Percentiles rank a stretch among this genome's conserved stretches.
phyloP scores from a whole-genome alignment of 1,140 invertebrate species.

The Meloidogyne floridensis region DNA sequence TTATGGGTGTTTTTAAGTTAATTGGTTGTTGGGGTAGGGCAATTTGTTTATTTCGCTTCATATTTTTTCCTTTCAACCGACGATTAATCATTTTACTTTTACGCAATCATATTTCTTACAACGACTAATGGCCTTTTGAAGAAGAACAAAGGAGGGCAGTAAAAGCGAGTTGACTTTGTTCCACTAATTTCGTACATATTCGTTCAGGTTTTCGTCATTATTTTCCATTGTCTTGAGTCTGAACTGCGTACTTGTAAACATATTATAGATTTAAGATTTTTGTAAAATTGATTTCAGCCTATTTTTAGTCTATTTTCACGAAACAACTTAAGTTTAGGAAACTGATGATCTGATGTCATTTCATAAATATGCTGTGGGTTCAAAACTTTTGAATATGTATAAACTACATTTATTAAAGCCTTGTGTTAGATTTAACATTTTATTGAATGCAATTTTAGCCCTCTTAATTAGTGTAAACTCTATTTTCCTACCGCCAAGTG shows the following conservation, averaged over 20 bases:
- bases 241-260: too few relatives aligned
- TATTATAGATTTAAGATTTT: too few relatives aligned
- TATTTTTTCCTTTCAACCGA: not conserved
- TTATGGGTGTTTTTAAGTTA: not conserved
- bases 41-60: not conserved
- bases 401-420: not conserved
- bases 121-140: not conserved
- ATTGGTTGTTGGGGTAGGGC: not conserved
- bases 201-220: not conserved
- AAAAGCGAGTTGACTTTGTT: not conserved
- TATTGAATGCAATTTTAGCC: not conserved
- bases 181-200: not conserved
- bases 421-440: not conserved
- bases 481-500: conserved; percentile 17
- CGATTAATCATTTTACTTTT: not conserved
- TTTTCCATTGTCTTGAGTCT: too few relatives aligned
- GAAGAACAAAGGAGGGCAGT: not conserved
- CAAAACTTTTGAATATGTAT: not conserved
- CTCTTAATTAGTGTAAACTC: not conserved
- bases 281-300: too few relatives aligned
- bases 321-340: too few relatives aligned
- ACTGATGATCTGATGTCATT: too few relatives aligned
- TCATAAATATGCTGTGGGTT: too few relatives aligned
- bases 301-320: too few relatives aligned
- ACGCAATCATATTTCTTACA: not conserved